Conservation (phyloP, 1,140 invertebrate genomes). For the Palaemon carinicauda region DNA sequence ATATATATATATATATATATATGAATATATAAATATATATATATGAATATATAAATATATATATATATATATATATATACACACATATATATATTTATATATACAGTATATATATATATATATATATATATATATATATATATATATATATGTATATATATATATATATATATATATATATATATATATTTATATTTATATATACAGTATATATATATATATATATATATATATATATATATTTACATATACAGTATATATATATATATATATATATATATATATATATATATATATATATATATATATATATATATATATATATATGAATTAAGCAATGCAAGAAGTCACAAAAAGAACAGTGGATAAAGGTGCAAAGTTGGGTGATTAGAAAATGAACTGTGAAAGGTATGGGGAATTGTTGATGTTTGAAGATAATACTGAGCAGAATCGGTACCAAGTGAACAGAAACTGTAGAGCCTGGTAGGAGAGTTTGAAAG, state of each 20-base stretch:
- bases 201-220: background rate
- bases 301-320: conserved; percentile 2
- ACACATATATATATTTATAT: background rate
- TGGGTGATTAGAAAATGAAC: too few relatives aligned
- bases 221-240: background rate
- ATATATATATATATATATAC: background rate
- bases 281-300: background rate
- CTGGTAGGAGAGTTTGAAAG: too few relatives aligned
- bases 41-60: background rate
- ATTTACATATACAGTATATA: background rate
- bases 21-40: background rate
- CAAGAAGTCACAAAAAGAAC: too few relatives aligned
- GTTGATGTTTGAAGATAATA: too few relatives aligned
- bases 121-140: background rate
- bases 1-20: conserved; percentile 2
- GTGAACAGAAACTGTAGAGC: too few relatives aligned
- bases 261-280: background rate
- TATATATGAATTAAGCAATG: too few relatives aligned
- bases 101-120: background rate
- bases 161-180: background rate
- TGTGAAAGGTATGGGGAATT: too few relatives aligned
- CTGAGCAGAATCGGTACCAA: too few relatives aligned
- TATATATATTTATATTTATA: background rate
- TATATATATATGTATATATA: background rate
- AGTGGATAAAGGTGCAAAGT: too few relatives aligned